These are phyloP conservation scores for Platichthys flesus DNA, from an alignment of 2,113 vertebrate genomes.

Conservation along the genomic window DNA sequence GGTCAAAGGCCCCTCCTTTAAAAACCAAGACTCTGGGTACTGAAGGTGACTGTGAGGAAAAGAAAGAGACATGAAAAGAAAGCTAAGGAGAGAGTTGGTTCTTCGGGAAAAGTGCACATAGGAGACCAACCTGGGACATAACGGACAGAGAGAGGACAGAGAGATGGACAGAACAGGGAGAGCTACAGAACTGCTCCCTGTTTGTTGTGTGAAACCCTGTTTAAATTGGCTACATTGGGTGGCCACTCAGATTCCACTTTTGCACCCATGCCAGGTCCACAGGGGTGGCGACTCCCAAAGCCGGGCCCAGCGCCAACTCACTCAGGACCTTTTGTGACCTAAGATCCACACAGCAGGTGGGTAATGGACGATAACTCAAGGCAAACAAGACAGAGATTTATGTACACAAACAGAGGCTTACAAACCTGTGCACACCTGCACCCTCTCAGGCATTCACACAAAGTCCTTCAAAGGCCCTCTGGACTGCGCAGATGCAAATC, in stretches of 20 bases:
- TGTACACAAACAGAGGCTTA: slow-evolving; percentile 38
- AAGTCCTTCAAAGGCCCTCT: slow-evolving; percentile 60
- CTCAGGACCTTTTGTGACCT: slow-evolving; percentile 62
- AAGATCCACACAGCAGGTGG: slow-evolving; percentile 63
- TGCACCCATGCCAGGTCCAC: slow-evolving; percentile 44
- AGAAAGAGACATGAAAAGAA: slow-evolving; percentile 16
- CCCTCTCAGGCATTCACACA: slow-evolving; percentile 48
- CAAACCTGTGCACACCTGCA: slow-evolving; percentile 57
- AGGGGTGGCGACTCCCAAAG: slow-evolving; percentile 41
- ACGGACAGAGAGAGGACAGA: not conserved
- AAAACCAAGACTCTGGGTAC: slow-evolving; percentile 12
- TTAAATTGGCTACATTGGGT: slow-evolving; percentile 54
- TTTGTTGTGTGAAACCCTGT: slow-evolving; percentile 43
- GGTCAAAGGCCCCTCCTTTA: slow-evolving; percentile 44
- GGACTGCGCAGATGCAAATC: slow-evolving; percentile 34
- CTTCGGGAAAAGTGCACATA: not conserved
- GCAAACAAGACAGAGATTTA: slow-evolving; percentile 44
- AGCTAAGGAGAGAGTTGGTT: not conserved
- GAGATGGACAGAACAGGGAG: slow-evolving; percentile 6
- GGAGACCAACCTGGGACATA: not conserved
- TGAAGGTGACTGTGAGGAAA: slow-evolving; percentile 17
- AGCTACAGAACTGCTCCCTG: slow-evolving; percentile 42
- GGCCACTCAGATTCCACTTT: slow-evolving; percentile 46
- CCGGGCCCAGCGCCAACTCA: slow-evolving; percentile 33
- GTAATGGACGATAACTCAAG: slow-evolving; percentile 50